These are phyloP conservation scores for Tetramorium bicarinatum DNA, from an alignment of 2,888 invertebrate species.

Conservation along the genomic window DNA sequence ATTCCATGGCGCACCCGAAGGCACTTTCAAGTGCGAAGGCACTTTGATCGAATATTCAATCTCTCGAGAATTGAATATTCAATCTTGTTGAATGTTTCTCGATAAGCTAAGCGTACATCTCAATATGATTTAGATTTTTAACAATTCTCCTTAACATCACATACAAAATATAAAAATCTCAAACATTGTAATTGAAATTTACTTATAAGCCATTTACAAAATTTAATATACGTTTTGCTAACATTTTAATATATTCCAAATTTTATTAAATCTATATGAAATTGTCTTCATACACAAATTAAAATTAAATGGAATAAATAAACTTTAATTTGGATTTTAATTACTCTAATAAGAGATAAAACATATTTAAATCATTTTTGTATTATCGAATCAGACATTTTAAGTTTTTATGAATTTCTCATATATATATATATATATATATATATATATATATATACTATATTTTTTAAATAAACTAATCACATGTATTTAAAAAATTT, in stretches of 20 bases:
- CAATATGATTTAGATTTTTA: conserved; percentile 3
- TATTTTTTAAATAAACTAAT: conserved; percentile 13
- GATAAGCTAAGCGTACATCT: neutral
- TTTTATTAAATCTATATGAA: neutral
- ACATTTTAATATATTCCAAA: neutral
- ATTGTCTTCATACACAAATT: neutral
- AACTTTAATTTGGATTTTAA: conserved; percentile 16
- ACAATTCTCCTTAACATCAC: neutral
- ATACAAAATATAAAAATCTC: neutral
- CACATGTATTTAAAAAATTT: neutral
- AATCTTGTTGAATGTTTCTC: conserved; percentile 23
- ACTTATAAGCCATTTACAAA: neutral
- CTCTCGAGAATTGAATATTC: conserved; percentile 32
- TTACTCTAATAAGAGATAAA: neutral
- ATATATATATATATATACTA: no score
- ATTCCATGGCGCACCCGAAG: conserved; percentile 34
- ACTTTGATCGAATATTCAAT: conserved; percentile 30
- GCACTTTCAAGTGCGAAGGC: conserved; percentile 30
- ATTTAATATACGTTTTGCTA: neutral
- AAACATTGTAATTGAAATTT: neutral
- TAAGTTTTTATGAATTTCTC: neutral
- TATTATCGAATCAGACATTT: neutral
- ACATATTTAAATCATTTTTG: neutral
- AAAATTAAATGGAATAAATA: neutral
- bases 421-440: neutral